Percentiles rank a stretch among this genome's conserved stretches.
Evolutionary conservation across 2,113 vertebrate genomes (phyloP).

Genomic region (Formicarius rufipectus): DNA sequence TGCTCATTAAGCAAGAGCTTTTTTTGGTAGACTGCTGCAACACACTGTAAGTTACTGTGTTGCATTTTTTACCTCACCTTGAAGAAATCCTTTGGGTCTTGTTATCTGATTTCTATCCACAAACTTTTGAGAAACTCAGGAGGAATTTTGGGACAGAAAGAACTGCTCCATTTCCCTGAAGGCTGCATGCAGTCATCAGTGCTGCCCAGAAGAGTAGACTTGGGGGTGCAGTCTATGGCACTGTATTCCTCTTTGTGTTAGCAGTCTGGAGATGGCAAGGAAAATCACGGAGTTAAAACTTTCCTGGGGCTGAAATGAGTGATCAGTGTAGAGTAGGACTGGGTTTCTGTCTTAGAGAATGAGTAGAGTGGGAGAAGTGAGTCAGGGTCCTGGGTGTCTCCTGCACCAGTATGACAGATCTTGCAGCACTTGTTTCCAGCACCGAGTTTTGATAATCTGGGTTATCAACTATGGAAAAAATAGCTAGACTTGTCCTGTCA

Average conservation of each 20-base stretch:
- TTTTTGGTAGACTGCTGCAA: background rate
- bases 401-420: background rate
- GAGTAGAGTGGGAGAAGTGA: background rate
- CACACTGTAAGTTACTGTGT: background rate
- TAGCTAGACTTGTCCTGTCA: background rate
- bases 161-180: background rate
- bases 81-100: background rate
- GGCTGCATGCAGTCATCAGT: background rate
- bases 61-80: background rate
- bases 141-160: background rate
- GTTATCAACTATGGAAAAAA: background rate
- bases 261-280: background rate
- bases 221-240: background rate
- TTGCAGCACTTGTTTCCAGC: background rate
- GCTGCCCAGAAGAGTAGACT: background rate
- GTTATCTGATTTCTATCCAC: background rate
- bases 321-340: background rate
- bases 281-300: fast-evolving
- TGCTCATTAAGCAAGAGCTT: background rate
- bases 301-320: background rate
- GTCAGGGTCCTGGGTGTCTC: background rate
- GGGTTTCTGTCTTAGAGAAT: background rate
- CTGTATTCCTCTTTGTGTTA: background rate
- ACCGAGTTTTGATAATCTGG: background rate
- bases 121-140: background rate